Conservation (phyloP, 2,113 vertebrate species). For the Hylia prasina region DNA sequence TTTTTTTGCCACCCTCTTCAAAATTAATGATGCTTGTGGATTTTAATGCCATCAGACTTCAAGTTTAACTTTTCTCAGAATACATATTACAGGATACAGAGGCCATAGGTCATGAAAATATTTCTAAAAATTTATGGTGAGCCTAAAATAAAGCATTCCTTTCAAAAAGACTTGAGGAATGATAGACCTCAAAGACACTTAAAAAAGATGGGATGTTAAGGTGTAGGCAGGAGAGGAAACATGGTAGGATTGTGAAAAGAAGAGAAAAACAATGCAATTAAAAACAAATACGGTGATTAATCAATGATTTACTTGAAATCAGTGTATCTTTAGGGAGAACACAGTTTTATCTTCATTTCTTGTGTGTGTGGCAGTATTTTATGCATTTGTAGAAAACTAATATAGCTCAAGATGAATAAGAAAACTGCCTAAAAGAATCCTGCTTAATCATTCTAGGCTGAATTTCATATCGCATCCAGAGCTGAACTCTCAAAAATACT, state of each 20-base stretch:
- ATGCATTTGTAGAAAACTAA: neutral
- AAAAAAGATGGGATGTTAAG: neutral
- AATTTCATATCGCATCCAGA: neutral
- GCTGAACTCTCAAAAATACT: neutral
- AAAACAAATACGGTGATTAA: accelerated
- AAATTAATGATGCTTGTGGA: neutral
- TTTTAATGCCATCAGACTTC: neutral
- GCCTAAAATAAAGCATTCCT: neutral
- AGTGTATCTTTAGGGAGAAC: neutral
- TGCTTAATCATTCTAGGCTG: neutral
- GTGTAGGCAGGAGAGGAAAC: neutral
- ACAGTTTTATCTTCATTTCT: neutral
- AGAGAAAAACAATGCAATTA: neutral
- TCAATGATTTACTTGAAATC: neutral
- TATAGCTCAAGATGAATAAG: neutral
- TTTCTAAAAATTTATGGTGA: neutral
- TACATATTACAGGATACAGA: neutral
- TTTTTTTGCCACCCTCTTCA: neutral
- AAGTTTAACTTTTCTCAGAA: neutral
- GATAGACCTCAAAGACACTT: neutral
- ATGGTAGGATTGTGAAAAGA: neutral
- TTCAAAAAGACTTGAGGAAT: neutral
- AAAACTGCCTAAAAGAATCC: neutral
- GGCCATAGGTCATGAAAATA: neutral
- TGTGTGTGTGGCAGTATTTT: neutral